Evolutionary conservation across 1,140 invertebrate genomes (phyloP).

Genomic region (Ceratitis capitata): DNA sequence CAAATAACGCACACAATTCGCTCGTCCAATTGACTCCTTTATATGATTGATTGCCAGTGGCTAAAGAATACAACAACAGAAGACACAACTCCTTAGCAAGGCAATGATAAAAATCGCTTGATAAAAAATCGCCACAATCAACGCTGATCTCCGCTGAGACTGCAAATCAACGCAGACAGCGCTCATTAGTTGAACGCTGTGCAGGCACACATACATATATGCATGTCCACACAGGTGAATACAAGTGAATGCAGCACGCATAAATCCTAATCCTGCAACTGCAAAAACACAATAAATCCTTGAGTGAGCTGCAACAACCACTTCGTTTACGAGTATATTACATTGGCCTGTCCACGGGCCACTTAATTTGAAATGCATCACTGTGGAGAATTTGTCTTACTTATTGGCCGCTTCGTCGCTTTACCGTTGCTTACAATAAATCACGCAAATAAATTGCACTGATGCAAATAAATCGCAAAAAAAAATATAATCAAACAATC

Average conservation of each 20-base stretch:
- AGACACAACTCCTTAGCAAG: neutral
- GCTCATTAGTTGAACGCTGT: conserved; percentile 16
- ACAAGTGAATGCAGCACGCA: neutral
- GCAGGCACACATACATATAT: neutral
- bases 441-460: conserved; percentile 37
- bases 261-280: conserved; percentile 41
- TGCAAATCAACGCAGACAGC: neutral
- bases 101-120: conserved; percentile 10
- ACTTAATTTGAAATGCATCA: conserved; percentile 29
- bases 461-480: conserved; percentile 35
- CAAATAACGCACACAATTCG: neutral
- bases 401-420: neutral
- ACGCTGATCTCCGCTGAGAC: neutral
- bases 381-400: neutral
- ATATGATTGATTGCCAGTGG: conserved; percentile 13
- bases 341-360: neutral
- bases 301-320: neutral
- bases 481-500: conserved; percentile 37
- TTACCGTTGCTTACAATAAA: conserved; percentile 39
- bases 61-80: neutral
- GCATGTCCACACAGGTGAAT: neutral
- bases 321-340: neutral
- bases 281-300: conserved; percentile 39
- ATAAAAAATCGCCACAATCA: neutral
- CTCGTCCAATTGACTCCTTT: conserved; percentile 1